phyloP scores from a whole-genome alignment of 2,888 invertebrate genomes.

The Bugulina stolonifera region DNA sequence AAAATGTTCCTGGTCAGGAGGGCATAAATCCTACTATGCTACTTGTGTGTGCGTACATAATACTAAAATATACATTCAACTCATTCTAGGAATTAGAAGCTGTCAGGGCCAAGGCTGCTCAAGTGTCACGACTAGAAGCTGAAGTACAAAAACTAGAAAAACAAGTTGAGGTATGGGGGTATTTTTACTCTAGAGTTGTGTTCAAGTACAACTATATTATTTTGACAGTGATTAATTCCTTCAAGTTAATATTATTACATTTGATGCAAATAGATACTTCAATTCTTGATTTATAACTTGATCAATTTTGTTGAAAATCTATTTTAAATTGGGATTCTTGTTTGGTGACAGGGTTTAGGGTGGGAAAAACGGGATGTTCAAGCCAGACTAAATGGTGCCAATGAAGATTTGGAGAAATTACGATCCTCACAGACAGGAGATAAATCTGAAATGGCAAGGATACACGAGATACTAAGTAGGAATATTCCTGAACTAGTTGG shows the following conservation, averaged over 20 bases:
- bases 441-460: not conserved
- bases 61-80: too few relatives aligned
- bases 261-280: not conserved
- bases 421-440: not conserved
- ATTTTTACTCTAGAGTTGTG: too few relatives aligned
- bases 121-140: conserved; percentile 1
- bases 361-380: too few relatives aligned
- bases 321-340: too few relatives aligned
- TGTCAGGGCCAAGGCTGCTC: not conserved
- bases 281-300: not conserved
- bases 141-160: not conserved
- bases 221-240: too few relatives aligned
- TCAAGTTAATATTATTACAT: not conserved
- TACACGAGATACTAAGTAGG: conserved; percentile 7
- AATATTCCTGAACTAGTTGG: not conserved
- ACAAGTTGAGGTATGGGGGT: conserved; percentile 24
- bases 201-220: too few relatives aligned
- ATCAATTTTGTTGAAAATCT: not conserved
- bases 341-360: too few relatives aligned
- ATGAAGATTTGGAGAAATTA: not conserved
- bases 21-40: too few relatives aligned
- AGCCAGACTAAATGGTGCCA: too few relatives aligned
- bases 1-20: too few relatives aligned
- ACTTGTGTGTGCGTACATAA: too few relatives aligned
- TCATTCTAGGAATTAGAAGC: conserved; percentile 8